Conservation (phyloP, 2,797 vertebrate genomes). For the Neopelma chrysocephalum region DNA sequence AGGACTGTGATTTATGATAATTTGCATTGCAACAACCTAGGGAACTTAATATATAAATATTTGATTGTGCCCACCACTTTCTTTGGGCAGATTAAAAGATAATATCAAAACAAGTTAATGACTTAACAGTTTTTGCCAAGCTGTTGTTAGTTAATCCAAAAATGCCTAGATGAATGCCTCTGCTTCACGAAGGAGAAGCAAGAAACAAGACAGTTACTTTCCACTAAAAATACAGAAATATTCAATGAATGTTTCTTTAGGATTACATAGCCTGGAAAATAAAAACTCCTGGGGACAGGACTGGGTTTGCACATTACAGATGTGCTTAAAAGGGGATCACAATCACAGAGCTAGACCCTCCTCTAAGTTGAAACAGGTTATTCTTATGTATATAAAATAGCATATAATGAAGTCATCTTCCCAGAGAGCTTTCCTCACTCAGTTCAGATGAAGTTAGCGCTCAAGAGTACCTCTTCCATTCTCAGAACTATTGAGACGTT, state of each 20-base stretch:
- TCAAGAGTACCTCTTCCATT: neutral
- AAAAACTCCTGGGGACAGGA: neutral
- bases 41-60: neutral
- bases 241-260: neutral
- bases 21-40: neutral
- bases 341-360: neutral
- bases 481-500: neutral
- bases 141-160: neutral
- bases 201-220: neutral
- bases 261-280: neutral
- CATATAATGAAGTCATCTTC: neutral
- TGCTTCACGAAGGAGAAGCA: neutral
- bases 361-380: neutral
- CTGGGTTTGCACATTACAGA: neutral
- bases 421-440: neutral
- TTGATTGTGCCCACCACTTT: neutral
- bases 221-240: neutral
- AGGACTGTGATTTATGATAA: neutral
- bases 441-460: neutral
- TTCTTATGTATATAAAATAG: neutral
- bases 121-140: neutral
- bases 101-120: neutral
- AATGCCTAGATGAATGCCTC: neutral
- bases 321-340: neutral
- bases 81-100: neutral